A percentile compares a stretch with the other conserved stretches of the same genome.
Conservation (phyloP, 2,797 vertebrate genomes). For the Anguilla pacifica region DNA sequence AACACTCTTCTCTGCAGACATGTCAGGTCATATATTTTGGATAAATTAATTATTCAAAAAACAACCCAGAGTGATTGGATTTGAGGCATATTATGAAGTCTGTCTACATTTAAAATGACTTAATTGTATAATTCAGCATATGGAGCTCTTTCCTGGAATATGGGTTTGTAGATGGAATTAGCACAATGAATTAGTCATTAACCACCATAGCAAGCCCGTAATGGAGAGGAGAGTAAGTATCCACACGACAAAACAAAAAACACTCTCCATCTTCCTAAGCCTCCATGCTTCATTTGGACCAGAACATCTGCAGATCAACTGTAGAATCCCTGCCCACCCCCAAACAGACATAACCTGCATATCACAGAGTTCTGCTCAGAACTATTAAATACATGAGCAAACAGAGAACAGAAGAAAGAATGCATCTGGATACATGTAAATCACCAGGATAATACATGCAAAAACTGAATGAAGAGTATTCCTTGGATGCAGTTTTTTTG, state of each 20-base stretch:
- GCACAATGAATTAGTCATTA: slow-evolving; percentile 8
- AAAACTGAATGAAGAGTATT: not conserved
- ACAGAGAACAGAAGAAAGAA: not conserved
- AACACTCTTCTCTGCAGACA: not conserved
- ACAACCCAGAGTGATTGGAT: slow-evolving; percentile 27
- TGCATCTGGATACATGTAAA: not conserved
- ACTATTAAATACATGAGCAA: too few relatives aligned
- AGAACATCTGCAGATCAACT: too few relatives aligned
- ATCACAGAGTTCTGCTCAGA: too few relatives aligned
- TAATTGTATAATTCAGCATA: slow-evolving; percentile 29
- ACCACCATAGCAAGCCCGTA: not conserved
- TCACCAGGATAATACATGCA: not conserved
- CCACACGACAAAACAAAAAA: not conserved
- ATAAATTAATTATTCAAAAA: slow-evolving; percentile 31
- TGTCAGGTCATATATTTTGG: not conserved
- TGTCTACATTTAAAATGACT: slow-evolving; percentile 31
- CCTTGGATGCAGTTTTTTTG: not conserved
- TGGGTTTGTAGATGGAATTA: not conserved
- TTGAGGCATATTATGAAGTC: slow-evolving; percentile 31
- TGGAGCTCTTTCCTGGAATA: slow-evolving; percentile 10
- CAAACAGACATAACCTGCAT: too few relatives aligned
- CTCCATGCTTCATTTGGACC: not conserved
- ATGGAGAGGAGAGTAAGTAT: not conserved
- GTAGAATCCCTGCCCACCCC: too few relatives aligned
- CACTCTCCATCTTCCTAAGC: not conserved